These are phyloP conservation scores for Holocentrus rufus DNA, from an alignment of 2,797 vertebrate genomes.

Conservation along the genomic window DNA sequence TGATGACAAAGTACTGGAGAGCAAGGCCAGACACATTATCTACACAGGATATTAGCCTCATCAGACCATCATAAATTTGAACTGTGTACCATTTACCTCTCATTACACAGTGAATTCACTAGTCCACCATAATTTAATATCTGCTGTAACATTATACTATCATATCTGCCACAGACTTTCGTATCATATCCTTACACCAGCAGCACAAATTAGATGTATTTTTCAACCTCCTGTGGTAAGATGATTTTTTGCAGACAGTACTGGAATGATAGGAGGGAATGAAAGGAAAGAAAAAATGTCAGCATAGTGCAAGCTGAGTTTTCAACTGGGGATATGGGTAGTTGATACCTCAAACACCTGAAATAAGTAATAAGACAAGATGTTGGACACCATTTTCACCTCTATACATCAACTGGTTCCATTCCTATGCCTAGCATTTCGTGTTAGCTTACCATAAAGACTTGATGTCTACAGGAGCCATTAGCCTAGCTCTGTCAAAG, in stretches of 20 bases:
- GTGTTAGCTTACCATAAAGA: too few species aligned
- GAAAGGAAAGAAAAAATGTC: not conserved
- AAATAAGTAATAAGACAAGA: slow-evolving; percentile 43
- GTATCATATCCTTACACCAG: slow-evolving; percentile 3
- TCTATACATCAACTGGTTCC: too few species aligned
- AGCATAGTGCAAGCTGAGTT: not conserved
- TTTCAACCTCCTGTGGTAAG: slow-evolving; percentile 6
- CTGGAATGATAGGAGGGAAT: not conserved
- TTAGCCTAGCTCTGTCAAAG: too few species aligned
- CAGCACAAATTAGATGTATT: not conserved
- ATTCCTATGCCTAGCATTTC: too few species aligned
- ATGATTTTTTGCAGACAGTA: not conserved
- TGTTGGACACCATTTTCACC: too few species aligned
- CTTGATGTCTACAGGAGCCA: too few species aligned
- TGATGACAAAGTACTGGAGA: slow-evolving; percentile 51
- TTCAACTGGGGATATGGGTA: slow-evolving; percentile 11
- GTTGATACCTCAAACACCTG: slow-evolving; percentile 30
- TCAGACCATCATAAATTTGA: slow-evolving; percentile 74
- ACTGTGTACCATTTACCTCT: slow-evolving; percentile 49
- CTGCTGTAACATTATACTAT: slow-evolving; percentile 32
- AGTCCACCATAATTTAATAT: slow-evolving; percentile 59
- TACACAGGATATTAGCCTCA: slow-evolving; percentile 69
- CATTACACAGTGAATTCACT: slow-evolving; percentile 52
- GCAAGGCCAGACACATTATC: slow-evolving; percentile 54
- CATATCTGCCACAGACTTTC: slow-evolving; percentile 40